phyloP scores from a whole-genome alignment of 2,113 vertebrate genomes.

The Microcebus griseorufus region DNA sequence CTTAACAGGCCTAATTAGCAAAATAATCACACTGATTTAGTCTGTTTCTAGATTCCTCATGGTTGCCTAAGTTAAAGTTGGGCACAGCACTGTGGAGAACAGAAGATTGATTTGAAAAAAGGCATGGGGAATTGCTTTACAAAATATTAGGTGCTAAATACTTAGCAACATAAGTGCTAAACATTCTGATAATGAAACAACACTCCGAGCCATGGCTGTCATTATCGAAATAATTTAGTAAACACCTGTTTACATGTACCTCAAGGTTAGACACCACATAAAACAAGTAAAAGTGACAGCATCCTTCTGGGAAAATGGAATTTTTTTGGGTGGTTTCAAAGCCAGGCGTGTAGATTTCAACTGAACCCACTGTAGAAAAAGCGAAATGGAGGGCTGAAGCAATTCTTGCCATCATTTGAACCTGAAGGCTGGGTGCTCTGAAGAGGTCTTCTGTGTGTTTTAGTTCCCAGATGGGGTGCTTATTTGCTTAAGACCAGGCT shows the following conservation, averaged over 20 bases:
- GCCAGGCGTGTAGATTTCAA: accelerated
- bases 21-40: neutral
- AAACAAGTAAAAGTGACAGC: slow-evolving; percentile 46
- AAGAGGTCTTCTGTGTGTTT: neutral
- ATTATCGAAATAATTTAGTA: slow-evolving; percentile 67
- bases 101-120: neutral
- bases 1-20: neutral
- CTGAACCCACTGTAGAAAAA: neutral
- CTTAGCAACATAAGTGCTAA: slow-evolving; percentile 57
- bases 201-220: slow-evolving; percentile 48
- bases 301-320: neutral
- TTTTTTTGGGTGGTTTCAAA: neutral
- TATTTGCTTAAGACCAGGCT: neutral
- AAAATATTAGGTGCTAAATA: slow-evolving; percentile 62
- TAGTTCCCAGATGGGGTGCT: neutral
- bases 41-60: slow-evolving; percentile 7
- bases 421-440: no score
- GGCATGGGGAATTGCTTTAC: neutral
- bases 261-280: slow-evolving; percentile 17
- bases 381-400: neutral
- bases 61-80: neutral
- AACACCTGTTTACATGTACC: slow-evolving; percentile 68
- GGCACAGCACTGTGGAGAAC: neutral
- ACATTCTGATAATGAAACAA: slow-evolving; percentile 58
- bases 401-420: neutral